These are phyloP conservation scores for Amyelois transitella DNA, from an alignment of 1,140 invertebrate genomes.

Conservation along the genomic window DNA sequence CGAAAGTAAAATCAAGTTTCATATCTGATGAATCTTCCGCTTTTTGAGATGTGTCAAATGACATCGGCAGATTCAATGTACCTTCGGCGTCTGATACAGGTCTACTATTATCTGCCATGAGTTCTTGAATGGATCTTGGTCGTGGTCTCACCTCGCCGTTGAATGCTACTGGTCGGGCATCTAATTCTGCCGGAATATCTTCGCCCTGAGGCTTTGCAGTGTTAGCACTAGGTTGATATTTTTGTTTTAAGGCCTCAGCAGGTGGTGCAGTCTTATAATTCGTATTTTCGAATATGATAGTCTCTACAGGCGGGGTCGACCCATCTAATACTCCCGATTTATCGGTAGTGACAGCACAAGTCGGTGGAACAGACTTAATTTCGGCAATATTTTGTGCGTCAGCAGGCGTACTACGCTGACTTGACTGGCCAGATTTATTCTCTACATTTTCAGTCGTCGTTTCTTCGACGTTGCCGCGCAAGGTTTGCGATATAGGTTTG, in stretches of 20 bases:
- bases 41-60: slow-evolving; percentile 73
- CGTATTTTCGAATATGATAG: slow-evolving; percentile 94
- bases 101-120: slow-evolving; percentile 58
- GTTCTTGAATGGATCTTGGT: slow-evolving; percentile 63
- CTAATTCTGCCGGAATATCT: slow-evolving; percentile 53
- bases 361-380: slow-evolving; percentile 51
- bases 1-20: slow-evolving; percentile 93
- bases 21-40: slow-evolving; percentile 89
- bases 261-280: slow-evolving; percentile 84
- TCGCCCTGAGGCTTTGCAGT: slow-evolving; percentile 54
- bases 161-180: slow-evolving; percentile 51
- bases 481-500: slow-evolving; percentile 83
- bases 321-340: slow-evolving; percentile 79
- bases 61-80: slow-evolving; percentile 54
- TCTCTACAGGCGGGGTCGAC: slow-evolving; percentile 86
- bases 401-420: slow-evolving; percentile 76
- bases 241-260: slow-evolving; percentile 77
- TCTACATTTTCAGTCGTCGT: slow-evolving; percentile 60
- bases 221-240: slow-evolving; percentile 73
- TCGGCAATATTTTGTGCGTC: slow-evolving; percentile 63
- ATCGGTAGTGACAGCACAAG: slow-evolving; percentile 43
- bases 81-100: slow-evolving; percentile 45
- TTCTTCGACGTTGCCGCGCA: slow-evolving; percentile 72
- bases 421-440: slow-evolving; percentile 69
- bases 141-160: slow-evolving; percentile 59